Evolutionary conservation across 2,113 vertebrate genomes (phyloP).

Genomic region (Leptodactylus fuscus): DNA sequence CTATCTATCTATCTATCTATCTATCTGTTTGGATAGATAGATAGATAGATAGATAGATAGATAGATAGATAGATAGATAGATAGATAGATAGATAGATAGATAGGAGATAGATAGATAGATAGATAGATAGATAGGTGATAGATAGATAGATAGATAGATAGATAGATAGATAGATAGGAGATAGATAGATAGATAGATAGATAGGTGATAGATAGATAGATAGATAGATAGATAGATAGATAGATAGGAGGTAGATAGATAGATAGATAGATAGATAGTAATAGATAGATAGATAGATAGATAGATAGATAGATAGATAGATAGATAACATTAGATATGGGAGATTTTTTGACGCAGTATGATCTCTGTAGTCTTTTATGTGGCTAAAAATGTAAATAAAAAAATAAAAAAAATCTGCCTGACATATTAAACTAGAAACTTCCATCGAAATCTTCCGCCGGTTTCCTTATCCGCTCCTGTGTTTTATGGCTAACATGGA

Average conservation of each 20-base stretch:
- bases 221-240: not conserved
- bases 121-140: not conserved
- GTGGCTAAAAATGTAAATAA: no score
- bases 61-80: no score
- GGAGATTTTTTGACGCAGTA: not conserved
- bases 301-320: no score
- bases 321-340: no score
- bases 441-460: no score
- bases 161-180: not conserved
- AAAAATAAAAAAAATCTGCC: not conserved
- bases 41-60: no score
- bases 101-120: not conserved
- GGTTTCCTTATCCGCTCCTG: not conserved
- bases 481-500: slow-evolving; percentile 20
- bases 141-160: not conserved
- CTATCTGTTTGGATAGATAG: no score
- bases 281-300: no score
- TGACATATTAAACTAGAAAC: no score
- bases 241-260: not conserved
- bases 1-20: no score
- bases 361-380: not conserved
- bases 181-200: slow-evolving; percentile 1
- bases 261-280: not conserved
- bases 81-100: not conserved
- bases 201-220: not conserved